These are phyloP conservation scores for Littorina saxatilis DNA, from an alignment of 1,140 invertebrate genomes.

Conservation along the genomic window DNA sequence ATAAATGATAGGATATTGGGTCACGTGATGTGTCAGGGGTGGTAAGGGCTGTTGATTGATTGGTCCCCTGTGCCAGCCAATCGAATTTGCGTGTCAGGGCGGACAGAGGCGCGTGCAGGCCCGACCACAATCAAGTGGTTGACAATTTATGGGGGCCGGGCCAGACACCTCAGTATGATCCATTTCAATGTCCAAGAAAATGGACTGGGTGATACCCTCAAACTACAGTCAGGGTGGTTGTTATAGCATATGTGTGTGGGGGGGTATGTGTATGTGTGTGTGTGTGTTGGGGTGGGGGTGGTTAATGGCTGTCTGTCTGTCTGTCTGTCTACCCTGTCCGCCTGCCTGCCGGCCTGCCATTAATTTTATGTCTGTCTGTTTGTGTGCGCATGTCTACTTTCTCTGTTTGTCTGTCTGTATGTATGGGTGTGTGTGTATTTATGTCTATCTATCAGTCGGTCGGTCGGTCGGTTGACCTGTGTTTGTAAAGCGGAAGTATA, in stretches of 20 bases:
- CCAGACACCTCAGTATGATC: background rate
- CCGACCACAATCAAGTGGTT: slow-evolving; percentile 36
- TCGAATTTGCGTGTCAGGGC: slow-evolving; percentile 50
- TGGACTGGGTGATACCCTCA: too few relatives aligned
- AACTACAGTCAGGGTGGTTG: too few relatives aligned
- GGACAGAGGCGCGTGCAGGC: slow-evolving; percentile 32
- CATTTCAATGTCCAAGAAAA: background rate
- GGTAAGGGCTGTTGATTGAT: slow-evolving; percentile 53
- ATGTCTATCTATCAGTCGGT: background rate
- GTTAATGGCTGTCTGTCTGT: too few relatives aligned
- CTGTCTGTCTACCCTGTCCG: too few relatives aligned
- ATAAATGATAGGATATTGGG: slow-evolving; percentile 55
- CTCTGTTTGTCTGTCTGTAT: background rate
- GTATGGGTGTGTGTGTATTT: background rate
- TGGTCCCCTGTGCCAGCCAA: slow-evolving; percentile 46
- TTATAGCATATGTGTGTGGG: too few relatives aligned
- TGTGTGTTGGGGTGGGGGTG: too few relatives aligned
- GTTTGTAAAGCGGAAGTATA: too few relatives aligned
- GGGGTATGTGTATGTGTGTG: too few relatives aligned
- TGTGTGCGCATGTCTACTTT: background rate
- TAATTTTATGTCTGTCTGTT: slow-evolving; percentile 5
- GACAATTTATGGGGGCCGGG: slow-evolving; percentile 22
- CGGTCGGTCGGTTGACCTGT: too few relatives aligned
- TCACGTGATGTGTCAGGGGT: slow-evolving; percentile 47
- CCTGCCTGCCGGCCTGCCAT: too few relatives aligned